Evolutionary conservation across 2,113 vertebrate genomes (phyloP).

Genomic region (Rhinoderma darwinii): DNA sequence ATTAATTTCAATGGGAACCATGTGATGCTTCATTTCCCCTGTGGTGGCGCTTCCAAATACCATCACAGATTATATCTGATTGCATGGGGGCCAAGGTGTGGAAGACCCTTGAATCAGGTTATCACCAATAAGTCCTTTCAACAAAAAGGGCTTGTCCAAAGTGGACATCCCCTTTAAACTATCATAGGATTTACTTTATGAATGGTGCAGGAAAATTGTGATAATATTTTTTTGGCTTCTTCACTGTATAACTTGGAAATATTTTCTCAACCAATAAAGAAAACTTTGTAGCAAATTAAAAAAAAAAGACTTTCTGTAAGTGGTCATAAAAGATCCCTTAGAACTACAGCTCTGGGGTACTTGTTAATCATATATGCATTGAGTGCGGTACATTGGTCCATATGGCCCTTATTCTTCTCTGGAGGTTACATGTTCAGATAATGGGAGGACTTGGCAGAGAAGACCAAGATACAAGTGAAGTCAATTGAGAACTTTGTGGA

Average conservation of each 20-base stretch:
- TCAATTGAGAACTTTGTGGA: slow-evolving; percentile 27
- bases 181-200: neutral
- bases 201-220: neutral
- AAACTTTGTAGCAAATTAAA: neutral
- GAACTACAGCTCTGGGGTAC: neutral
- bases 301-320: neutral
- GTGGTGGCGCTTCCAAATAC: neutral
- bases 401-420: neutral
- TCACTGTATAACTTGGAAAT: neutral
- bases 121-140: neutral
- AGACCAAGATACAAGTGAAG: slow-evolving; percentile 19
- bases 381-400: slow-evolving; percentile 2
- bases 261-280: neutral
- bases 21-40: neutral
- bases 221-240: neutral
- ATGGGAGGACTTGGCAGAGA: slow-evolving; percentile 33
- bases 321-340: slow-evolving; percentile 1
- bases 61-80: neutral
- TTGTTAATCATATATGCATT: slow-evolving; percentile 21
- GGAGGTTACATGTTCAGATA: slow-evolving; percentile 25
- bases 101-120: neutral
- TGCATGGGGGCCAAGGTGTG: neutral
- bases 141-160: neutral
- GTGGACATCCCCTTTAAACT: neutral
- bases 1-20: neutral